Evolutionary conservation across 2,797 vertebrate genomes (phyloP), one percentile per base, ranked within the genome.

Genomic region (Crypturellus tataupa): DNA sequence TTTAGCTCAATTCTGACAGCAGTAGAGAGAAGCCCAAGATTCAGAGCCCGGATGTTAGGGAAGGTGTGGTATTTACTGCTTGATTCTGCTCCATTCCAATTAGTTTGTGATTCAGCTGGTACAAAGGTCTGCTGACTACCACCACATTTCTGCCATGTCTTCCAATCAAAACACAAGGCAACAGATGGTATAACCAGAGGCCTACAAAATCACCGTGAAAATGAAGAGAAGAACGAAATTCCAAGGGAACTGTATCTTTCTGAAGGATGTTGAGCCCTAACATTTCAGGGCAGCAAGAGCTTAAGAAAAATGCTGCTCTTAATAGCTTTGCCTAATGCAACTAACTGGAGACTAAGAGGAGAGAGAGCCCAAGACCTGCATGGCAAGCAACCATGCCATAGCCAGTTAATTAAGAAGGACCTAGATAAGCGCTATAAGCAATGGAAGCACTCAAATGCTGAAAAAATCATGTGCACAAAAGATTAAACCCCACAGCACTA

Each of bases 41-140:
- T 59, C 42, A 84, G 44, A 76, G 46, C 24, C 18, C 51, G 37
- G 27, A 29, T 42, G 29, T 51, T 23, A 59, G n/a, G 37, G 39
- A 69, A 94, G 11, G 31, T 88, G 23, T 23, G 49, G 59, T 79
- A 72, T 84, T 81, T 70, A 73, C 59, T 67, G 46, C 47, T 58
- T 59, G 33, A 6, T 76, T 93, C 55, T 73, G 58, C 73, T 86
- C 49, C 10, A 92, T 62, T 77, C 56, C 37, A 49, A 53, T 76
- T 47, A 53, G 67, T 53, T 90, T 77, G 46, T 51, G 59, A 42
- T 67, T 85, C 55, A 94, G 63, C 55, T 67, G 39, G 24, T 70
- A 84, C 33, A 84, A 85, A 84, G 71, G 56, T 55, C 80, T 95
- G 75, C 78, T 91, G 78, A 91, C 56, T 79, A 31, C 44, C 47